phyloP scores from a whole-genome alignment of 2,888 invertebrate genomes.

The Rhaphigaster nebulosa region DNA sequence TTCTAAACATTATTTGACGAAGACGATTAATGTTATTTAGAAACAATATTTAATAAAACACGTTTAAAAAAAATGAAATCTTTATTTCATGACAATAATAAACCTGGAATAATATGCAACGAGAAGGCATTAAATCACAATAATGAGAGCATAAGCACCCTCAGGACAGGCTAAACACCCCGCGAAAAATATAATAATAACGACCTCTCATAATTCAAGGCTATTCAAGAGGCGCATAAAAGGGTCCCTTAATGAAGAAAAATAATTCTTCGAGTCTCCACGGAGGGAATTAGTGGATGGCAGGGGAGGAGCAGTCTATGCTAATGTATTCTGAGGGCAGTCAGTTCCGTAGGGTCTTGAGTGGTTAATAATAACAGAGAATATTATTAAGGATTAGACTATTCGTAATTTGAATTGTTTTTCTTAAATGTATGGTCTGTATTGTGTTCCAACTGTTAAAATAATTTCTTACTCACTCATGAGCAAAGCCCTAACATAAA shows the following conservation, averaged over 20 bases:
- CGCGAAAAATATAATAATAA: slow-evolving; percentile 29
- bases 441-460: too few relatives aligned
- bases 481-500: too few relatives aligned
- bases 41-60: neutral
- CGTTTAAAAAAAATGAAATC: neutral
- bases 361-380: neutral
- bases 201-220: slow-evolving; percentile 14
- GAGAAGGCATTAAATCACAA: neutral
- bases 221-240: slow-evolving; percentile 40
- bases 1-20: neutral
- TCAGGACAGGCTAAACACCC: neutral
- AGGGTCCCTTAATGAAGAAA: slow-evolving; percentile 34
- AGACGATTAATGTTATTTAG: neutral
- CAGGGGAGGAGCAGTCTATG: neutral
- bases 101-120: neutral
- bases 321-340: neutral
- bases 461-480: too few relatives aligned
- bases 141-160: slow-evolving; percentile 20
- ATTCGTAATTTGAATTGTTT: neutral
- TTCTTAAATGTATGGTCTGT: too few relatives aligned
- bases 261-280: neutral
- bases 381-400: neutral
- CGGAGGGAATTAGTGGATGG: neutral
- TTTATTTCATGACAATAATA: neutral
- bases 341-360: slow-evolving; percentile 9